These are phyloP conservation scores for Cecropterus lyciades DNA, from an alignment of 1,140 invertebrate species.

Conservation along the genomic window DNA sequence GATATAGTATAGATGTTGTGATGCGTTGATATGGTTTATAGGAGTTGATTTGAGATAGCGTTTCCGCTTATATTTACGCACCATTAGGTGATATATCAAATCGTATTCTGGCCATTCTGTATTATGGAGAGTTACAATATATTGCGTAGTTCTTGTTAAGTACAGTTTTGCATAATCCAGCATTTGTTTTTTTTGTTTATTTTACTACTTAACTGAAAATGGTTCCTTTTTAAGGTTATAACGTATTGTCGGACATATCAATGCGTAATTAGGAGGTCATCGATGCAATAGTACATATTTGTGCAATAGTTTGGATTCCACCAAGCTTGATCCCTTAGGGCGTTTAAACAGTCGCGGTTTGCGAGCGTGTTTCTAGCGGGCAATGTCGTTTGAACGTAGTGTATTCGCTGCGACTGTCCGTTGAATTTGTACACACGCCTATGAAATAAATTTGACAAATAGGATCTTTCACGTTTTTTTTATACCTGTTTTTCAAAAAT, in stretches of 20 bases:
- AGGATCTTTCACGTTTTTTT: too few relatives aligned
- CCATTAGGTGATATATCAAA: constrained; percentile 26
- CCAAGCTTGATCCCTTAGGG: not conserved
- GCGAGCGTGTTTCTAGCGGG: too few relatives aligned
- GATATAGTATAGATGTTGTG: constrained; percentile 66
- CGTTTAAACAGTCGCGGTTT: too few relatives aligned
- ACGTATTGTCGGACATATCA: constrained; percentile 52
- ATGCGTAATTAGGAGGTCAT: constrained; percentile 22
- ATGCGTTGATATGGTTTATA: constrained; percentile 55
- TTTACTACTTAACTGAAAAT: constrained; percentile 47
- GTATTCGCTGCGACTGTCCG: too few relatives aligned
- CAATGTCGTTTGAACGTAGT: too few relatives aligned
- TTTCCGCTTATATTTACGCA: constrained; percentile 37
- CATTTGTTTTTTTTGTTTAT: constrained; percentile 36
- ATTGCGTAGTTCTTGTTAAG: constrained; percentile 42
- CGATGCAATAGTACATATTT: constrained; percentile 1
- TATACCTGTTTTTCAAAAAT: too few relatives aligned
- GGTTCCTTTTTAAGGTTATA: constrained; percentile 47
- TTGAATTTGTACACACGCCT: too few relatives aligned
- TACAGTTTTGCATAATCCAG: constrained; percentile 40
- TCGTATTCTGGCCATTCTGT: constrained; percentile 48
- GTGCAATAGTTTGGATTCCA: constrained; percentile 29
- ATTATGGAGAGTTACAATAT: constrained; percentile 54
- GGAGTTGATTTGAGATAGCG: constrained; percentile 38
- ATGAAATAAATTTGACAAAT: too few relatives aligned